Base-by-base conservation (phyloP, 2,797 vertebrate species). In the Esox lucius region DNA sequence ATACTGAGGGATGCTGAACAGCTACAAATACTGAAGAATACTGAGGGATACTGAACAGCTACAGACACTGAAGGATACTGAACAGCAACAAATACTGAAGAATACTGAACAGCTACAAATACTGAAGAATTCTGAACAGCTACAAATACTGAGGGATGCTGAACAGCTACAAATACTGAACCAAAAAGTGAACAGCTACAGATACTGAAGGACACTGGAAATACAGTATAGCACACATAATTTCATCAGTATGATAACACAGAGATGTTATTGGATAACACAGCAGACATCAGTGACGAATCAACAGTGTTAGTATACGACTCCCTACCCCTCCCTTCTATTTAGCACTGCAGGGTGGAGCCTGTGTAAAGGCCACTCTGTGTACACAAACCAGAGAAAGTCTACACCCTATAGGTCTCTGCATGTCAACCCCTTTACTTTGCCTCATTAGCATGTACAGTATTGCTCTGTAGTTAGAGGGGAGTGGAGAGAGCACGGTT, bases 321-420 rank as follows among this genome's bases (percentile, higher is more conserved):
- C 70, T 56, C 51, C n/a, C 75, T 13, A 31, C 75, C 35, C 35
- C 53, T 5, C n/a, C 56, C 73, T 31, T 62, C 59, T 70, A 56
- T 17, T 72, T 75, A 69, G 75, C 73, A 42, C 79, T 62, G 73
- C 74, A 75, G 70, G 61, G 64, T 4, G 77, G 49, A 78, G 69
- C 42, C 66, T 48, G 69, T 56, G 31, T 68, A 39, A 12, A 46
- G 15, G 65, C 16, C 39, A 26, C 33, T 62, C 56, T 31, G 74
- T 31, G 74, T 26, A 15, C 22, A 13, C 22, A 71, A 31, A 51
- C 70, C 13, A 51, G 22, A 19, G n/a, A 59, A 6, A 3, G 39
- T 6, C 39, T 9, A 59, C 53, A 59, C 53, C 9, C n/a, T 9
- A 42, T 22, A 59, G n/a, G 28, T 19, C 28, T 72, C 56, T 70